These are phyloP conservation scores for Gobiocypris rarus DNA, from an alignment of 2,113 vertebrate species.

Conservation along the genomic window DNA sequence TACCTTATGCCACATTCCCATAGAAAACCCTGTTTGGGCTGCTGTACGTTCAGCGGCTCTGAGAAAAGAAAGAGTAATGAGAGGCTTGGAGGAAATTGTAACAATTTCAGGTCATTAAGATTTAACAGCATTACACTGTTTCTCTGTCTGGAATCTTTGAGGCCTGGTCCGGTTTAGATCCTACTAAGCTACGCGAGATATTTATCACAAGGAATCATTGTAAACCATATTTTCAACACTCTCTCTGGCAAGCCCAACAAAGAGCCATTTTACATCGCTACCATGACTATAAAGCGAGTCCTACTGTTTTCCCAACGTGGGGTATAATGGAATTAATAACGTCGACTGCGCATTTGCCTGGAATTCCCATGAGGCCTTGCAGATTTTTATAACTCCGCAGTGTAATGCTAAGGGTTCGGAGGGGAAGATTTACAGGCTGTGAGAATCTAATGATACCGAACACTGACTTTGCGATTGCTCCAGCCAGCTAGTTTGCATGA, in stretches of 20 bases:
- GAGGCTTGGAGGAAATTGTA: slow-evolving; percentile 64
- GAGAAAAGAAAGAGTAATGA: slow-evolving; percentile 51
- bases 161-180: slow-evolving; percentile 69
- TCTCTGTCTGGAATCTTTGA: slow-evolving; percentile 58
- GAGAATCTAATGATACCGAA: slow-evolving; percentile 55
- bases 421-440: slow-evolving; percentile 63
- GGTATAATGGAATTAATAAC: slow-evolving; percentile 74
- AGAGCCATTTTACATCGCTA: slow-evolving; percentile 66
- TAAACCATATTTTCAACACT: slow-evolving; percentile 64
- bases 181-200: slow-evolving; percentile 67
- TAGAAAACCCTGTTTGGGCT: slow-evolving; percentile 36
- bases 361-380: slow-evolving; percentile 64
- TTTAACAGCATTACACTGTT: slow-evolving; percentile 61
- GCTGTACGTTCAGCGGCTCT: not conserved
- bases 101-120: slow-evolving; percentile 69
- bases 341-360: slow-evolving; percentile 65
- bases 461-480: slow-evolving; percentile 37
- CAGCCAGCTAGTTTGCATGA: slow-evolving; percentile 47
- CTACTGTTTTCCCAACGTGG: slow-evolving; percentile 69
- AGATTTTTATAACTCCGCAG: slow-evolving; percentile 67
- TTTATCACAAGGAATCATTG: slow-evolving; percentile 71
- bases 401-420: slow-evolving; percentile 55
- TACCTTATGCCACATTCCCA: slow-evolving; percentile 11
- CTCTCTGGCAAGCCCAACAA: slow-evolving; percentile 54
- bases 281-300: slow-evolving; percentile 65